phyloP scores from a whole-genome alignment of 1,140 invertebrate genomes.

The Asobara japonica region DNA sequence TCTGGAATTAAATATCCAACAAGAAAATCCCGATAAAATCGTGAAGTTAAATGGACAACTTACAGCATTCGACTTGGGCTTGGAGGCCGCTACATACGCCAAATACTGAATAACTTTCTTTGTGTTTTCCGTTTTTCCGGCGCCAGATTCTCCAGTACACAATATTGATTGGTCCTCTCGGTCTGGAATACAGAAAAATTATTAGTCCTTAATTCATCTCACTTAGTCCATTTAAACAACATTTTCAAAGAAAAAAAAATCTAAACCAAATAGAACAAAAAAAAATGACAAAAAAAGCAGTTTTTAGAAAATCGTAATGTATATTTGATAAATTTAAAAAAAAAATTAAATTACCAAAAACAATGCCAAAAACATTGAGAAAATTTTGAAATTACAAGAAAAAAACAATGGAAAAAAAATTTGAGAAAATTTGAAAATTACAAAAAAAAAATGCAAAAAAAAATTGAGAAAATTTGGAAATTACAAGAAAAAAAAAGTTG shows the following conservation, averaged over 20 bases:
- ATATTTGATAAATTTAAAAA: too few species aligned
- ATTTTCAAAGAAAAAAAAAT: not conserved
- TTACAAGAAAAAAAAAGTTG: too few species aligned
- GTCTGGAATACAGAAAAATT: slow-evolving; percentile 74
- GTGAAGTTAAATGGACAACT: slow-evolving; percentile 42
- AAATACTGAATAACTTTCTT: slow-evolving; percentile 99
- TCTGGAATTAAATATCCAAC: not conserved
- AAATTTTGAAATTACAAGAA: too few species aligned
- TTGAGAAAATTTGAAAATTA: too few species aligned
- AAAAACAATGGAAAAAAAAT: too few species aligned
- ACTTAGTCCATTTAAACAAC: not conserved
- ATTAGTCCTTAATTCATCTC: not conserved
- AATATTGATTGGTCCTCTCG: slow-evolving; percentile 99
- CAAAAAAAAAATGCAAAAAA: too few species aligned
- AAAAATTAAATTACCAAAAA: too few species aligned
- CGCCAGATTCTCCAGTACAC: slow-evolving; percentile 99
- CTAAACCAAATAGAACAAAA: too few species aligned
- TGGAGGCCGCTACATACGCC: slow-evolving; percentile 97
- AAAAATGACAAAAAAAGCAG: too few species aligned
- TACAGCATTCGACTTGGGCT: slow-evolving; percentile 93
- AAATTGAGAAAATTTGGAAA: too few species aligned
- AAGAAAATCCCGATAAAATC: not conserved
- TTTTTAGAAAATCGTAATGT: too few species aligned
- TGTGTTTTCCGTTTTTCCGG: slow-evolving; percentile 99
- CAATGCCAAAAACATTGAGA: too few species aligned